A percentile compares a stretch with the other conserved stretches of the same genome.
Conservation (phyloP, 2,888 invertebrate species). For the Crossocerus cetratus region DNA sequence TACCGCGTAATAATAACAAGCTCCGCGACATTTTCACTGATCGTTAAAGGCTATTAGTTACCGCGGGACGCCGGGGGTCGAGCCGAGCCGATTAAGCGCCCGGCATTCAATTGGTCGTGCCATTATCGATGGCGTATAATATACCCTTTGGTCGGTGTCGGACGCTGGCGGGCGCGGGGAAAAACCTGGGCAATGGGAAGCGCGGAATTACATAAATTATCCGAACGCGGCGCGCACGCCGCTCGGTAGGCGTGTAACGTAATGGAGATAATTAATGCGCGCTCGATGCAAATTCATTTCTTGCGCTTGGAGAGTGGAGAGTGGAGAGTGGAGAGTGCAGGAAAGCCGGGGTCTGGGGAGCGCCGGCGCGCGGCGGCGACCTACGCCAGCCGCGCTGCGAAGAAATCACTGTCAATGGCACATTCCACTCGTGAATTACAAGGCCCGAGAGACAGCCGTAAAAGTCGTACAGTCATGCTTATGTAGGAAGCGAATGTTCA, state of each 20-base stretch:
- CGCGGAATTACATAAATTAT: not conserved
- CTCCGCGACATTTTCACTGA: not conserved
- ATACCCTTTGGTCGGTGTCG: too few species aligned
- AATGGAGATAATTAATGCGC: not conserved
- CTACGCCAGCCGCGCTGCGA: not conserved
- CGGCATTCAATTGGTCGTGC: not conserved
- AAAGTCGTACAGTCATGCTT: constrained; percentile 51
- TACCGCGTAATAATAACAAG: too few species aligned
- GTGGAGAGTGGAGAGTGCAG: not conserved
- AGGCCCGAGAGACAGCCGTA: constrained; percentile 19
- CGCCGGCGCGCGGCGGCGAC: not conserved
- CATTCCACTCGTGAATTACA: constrained; percentile 20
- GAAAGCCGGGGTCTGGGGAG: not conserved
- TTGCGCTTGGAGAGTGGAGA: not conserved
- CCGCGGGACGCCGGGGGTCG: not conserved
- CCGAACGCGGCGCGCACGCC: not conserved
- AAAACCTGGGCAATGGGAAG: not conserved
- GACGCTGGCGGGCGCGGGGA: not conserved
- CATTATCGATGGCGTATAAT: not conserved
- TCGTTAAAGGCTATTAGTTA: not conserved
- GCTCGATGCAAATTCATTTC: not conserved
- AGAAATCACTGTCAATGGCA: constrained; percentile 16
- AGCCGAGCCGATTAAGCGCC: not conserved
- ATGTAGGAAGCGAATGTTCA: constrained; percentile 25
- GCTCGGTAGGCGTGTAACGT: not conserved